These are phyloP conservation scores for Axea sp. DNA, from an alignment of 2,888 invertebrate genomes.

Conservation along the genomic window DNA sequence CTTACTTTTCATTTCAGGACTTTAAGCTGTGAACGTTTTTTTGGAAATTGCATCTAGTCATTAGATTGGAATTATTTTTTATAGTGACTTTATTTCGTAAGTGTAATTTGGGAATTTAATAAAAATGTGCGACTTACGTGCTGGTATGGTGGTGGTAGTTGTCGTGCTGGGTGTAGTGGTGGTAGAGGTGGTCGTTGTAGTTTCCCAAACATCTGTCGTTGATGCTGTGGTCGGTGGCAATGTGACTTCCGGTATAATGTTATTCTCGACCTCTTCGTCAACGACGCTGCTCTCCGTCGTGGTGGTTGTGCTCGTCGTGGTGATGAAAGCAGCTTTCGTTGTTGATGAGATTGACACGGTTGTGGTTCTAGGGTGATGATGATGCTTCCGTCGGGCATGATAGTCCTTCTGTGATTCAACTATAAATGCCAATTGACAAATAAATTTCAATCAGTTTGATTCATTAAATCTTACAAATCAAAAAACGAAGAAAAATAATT, in stretches of 20 bases:
- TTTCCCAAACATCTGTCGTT: constrained; percentile 76
- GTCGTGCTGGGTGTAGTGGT: constrained; percentile 74
- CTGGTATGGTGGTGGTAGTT: constrained; percentile 79
- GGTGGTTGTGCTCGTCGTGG: constrained; percentile 80
- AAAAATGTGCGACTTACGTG: constrained; percentile 74
- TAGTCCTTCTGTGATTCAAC: constrained; percentile 95
- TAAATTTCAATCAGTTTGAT: constrained; percentile 20
- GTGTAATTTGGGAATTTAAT: constrained; percentile 43
- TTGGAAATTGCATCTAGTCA: constrained; percentile 22
- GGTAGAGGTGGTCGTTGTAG: constrained; percentile 69
- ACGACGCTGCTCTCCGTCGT: constrained; percentile 73
- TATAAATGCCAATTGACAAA: constrained; percentile 78
- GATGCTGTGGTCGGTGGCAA: constrained; percentile 71
- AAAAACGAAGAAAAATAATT: too few species aligned
- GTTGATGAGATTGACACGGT: constrained; percentile 79
- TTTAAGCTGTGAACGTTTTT: neutral
- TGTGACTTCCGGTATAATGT: constrained; percentile 76
- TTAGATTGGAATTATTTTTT: constrained; percentile 24
- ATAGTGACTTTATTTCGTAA: constrained; percentile 16
- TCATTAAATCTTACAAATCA: too few species aligned
- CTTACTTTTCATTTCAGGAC: constrained; percentile 18
- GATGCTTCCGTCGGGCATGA: constrained; percentile 82
- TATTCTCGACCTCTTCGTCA: constrained; percentile 73
- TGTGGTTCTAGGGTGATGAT: constrained; percentile 74
- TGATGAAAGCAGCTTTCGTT: constrained; percentile 80